Percentiles rank a stretch among this genome's conserved stretches.
Evolutionary conservation across 2,797 vertebrate genomes (phyloP).

Genomic region (Cryptoblepharus egeriae): DNA sequence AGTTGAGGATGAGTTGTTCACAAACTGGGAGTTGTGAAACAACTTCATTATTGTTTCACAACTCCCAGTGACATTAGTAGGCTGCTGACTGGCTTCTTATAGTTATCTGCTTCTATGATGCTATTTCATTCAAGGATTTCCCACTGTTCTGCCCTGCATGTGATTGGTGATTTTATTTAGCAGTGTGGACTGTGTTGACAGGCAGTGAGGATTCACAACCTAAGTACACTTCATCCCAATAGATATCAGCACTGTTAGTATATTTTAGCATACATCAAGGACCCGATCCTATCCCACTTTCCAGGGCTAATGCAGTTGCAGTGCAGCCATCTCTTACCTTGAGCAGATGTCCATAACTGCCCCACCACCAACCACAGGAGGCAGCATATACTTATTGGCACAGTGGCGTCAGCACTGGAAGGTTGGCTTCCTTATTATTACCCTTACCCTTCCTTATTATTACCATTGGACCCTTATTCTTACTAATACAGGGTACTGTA

Average conservation of each 20-base stretch:
- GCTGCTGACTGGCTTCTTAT: neutral
- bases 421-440: too few relatives aligned
- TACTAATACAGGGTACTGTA: neutral
- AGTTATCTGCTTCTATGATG: neutral
- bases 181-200: neutral
- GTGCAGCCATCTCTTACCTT: too few relatives aligned
- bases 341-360: too few relatives aligned
- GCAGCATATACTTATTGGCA: too few relatives aligned
- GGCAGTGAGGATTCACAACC: neutral
- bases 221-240: neutral
- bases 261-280: neutral
- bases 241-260: neutral
- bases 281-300: too few relatives aligned
- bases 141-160: neutral
- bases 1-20: too few relatives aligned
- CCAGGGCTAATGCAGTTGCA: too few relatives aligned
- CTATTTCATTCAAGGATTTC: neutral
- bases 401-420: too few relatives aligned
- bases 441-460: too few relatives aligned
- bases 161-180: neutral
- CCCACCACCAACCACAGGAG: too few relatives aligned
- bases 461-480: neutral
- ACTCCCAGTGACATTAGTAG: neutral
- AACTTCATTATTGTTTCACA: neutral
- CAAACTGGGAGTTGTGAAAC: too few relatives aligned